Base-by-base conservation (phyloP, 2,888 invertebrate species). In the Diaphora mendica region DNA sequence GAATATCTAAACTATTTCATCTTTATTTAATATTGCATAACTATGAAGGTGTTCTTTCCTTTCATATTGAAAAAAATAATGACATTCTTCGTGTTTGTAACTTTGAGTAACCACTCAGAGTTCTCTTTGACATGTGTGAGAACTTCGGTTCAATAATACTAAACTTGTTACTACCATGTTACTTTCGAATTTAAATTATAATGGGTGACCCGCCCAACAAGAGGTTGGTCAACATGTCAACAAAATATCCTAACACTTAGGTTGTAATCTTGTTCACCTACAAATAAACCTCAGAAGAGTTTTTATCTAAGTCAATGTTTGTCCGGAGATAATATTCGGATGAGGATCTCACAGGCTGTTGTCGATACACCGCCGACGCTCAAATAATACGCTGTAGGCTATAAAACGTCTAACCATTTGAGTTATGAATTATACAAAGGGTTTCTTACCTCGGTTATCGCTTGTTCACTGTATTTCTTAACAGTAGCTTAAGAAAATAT, bases 231-330 rank as follows among this genome's bases (percentile, higher is more conserved):
- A n/a, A 68, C 68, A 69, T 69, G 39, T 39, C 17, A 68, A 69
- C 39, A 8, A 62, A 70, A 62, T 62, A 42, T 64, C 17, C 23
- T 33, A 51, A 70, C 30, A 68, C n/a, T 35, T 68, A 30, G 48
- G 20, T 67, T 48, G 39, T 68, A 64, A 73, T 72, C 71, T 74
- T 74, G 15, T 8, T 73, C n/a, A 75, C 17, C 85, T 44, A 81
- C 85, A 77, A 81, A 82, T 84, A 75, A 88, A 90, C 89, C 75
- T 81, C 86, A 84, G 82, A 81, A 84, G 81, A 80, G 82, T 86
- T 87, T 86, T 82, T 85, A 88, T 90, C 87, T 86, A 83, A 88
- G 88, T 88, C 87, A 91, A 90, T 91, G 87, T 92, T 91, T 90
- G 88, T 85, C 86, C 80, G 85, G 77, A 88, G 87, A 91, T 91